These are phyloP conservation scores for Linyphia triangularis DNA, from an alignment of 2,888 invertebrate genomes.

Conservation along the genomic window DNA sequence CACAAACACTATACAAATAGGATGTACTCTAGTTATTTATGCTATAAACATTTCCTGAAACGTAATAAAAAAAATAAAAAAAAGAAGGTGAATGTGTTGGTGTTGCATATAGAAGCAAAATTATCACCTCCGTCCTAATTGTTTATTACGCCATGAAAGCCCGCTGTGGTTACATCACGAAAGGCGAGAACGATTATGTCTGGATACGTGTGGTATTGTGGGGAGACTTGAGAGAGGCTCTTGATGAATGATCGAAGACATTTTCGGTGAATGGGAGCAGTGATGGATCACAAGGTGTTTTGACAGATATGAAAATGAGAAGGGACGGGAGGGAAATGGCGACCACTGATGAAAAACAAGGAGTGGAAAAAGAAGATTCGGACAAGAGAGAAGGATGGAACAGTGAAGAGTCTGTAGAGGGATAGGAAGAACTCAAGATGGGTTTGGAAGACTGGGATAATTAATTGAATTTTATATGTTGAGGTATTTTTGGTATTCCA, in stretches of 20 bases:
- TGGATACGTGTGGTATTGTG: neutral
- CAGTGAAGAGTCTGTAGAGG: neutral
- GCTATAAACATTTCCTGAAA: too few relatives aligned
- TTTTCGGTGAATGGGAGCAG: slow-evolving; percentile 25
- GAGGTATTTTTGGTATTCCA: too few relatives aligned
- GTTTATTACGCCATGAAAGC: slow-evolving; percentile 17
- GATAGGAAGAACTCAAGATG: too few relatives aligned
- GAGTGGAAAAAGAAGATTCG: neutral
- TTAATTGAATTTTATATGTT: too few relatives aligned
- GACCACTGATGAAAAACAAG: neutral
- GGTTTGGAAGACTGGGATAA: too few relatives aligned
- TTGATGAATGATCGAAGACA: slow-evolving; percentile 47
- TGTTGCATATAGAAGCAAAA: too few relatives aligned
- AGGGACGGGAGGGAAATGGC: neutral
- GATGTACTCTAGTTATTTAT: too few relatives aligned
- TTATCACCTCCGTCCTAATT: slow-evolving; percentile 19
- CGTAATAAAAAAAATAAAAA: too few relatives aligned
- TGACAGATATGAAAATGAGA: slow-evolving; percentile 56
- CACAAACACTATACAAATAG: too few relatives aligned
- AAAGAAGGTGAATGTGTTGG: too few relatives aligned
- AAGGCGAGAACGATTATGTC: slow-evolving; percentile 17
- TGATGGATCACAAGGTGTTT: slow-evolving; percentile 46
- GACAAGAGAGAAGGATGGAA: neutral
- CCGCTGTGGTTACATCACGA: neutral
- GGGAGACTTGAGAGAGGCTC: neutral